Evolutionary conservation across 1,140 invertebrate genomes (phyloP), one percentile per base, ranked within the genome.

Genomic region (Drosophila pseudoobscura): DNA sequence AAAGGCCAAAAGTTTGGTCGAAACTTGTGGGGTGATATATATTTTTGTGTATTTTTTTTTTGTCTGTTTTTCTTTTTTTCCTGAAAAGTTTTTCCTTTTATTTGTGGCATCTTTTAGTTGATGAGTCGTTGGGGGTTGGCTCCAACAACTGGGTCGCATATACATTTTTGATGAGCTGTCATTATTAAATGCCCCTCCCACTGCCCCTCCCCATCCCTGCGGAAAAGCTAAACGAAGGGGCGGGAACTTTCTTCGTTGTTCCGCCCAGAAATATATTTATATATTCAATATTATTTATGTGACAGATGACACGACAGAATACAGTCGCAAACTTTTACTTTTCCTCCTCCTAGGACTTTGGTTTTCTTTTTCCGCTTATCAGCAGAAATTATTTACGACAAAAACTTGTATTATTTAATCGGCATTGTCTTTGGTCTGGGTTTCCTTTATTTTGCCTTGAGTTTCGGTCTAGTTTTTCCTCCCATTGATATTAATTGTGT

Each of bases 101-200:
- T 45, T 78, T 78, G 72, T 66, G 61, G 64, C 58, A 82, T 82
- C 62, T 84, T 65, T 59, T 76, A 65, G 58, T 58, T 77, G 61
- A n/a, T 74, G 58, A 71, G 64, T 60, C 62, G 69, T n/a, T 53
- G 51, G 45, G 60, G 54, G 58, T 9, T 17, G 29, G 39, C 29
- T 39, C 26, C 29, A 70, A 58, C 84, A 88, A 88, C 79, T 88
- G 73, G 83, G 83, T 88, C 83, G 35, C 35, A 88, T 89, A 88
- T 88, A 89, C 62, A 88, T 88, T 88, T 89, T 88, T 88, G 83
- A 88, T 88, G 83, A 88, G 83, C 74, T 79, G 83, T 88, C 83
- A 88, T 88, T 88, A 88, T 89, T 89, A 83, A 88, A 88, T 70
- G 72, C 65, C 29, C 24, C 35, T 43, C 41, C 39, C 24, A 15